phyloP scores from a whole-genome alignment of 1,140 invertebrate species.

The Brachionus rotundiformis region DNA sequence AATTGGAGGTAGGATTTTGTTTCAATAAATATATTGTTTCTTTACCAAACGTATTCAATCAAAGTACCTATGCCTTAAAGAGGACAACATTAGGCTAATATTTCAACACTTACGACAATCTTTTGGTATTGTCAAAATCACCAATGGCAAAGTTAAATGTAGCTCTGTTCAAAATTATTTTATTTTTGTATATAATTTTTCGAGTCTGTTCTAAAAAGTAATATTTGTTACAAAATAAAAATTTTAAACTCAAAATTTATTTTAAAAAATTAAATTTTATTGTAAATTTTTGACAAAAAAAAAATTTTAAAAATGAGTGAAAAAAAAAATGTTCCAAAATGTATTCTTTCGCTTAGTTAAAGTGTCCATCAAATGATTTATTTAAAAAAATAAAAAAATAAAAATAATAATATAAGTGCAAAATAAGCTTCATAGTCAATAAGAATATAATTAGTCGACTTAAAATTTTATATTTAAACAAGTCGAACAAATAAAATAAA shows the following conservation, averaged over 20 bases:
- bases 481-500: neutral
- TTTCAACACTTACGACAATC: too few species aligned
- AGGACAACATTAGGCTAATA: too few species aligned
- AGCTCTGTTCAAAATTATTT: too few species aligned
- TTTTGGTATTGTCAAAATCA: too few species aligned
- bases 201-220: too few species aligned
- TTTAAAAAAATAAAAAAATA: neutral
- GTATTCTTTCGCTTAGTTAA: neutral
- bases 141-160: too few species aligned
- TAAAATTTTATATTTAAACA: neutral
- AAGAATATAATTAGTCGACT: neutral
- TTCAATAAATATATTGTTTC: too few species aligned
- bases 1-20: too few species aligned
- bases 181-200: too few species aligned
- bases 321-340: neutral
- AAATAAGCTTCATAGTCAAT: neutral
- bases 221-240: too few species aligned
- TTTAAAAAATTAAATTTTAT: slow-evolving; percentile 21
- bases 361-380: neutral
- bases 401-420: neutral
- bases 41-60: too few species aligned
- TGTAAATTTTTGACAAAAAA: neutral
- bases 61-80: too few species aligned
- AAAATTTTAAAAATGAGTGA: neutral
- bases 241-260: neutral